These are phyloP conservation scores for Festucalex cinctus DNA, from an alignment of 2,113 vertebrate species.

Conservation along the genomic window DNA sequence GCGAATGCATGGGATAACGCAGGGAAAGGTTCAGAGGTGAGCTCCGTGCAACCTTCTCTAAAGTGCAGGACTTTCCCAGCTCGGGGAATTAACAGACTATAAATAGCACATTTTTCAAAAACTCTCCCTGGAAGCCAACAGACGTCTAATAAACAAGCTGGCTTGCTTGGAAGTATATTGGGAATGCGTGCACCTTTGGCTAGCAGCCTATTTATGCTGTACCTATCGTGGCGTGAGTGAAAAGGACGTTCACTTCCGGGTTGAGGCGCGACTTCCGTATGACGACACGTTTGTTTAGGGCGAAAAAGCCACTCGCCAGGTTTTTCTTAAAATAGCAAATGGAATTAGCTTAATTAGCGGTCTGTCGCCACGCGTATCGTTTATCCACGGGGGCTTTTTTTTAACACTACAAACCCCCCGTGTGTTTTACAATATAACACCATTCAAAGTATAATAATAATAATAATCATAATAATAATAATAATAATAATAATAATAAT, in stretches of 20 bases:
- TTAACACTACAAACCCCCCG: not conserved
- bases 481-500: too few relatives aligned
- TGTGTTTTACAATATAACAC: not conserved
- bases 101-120: conserved; percentile 14
- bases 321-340: conserved; percentile 15
- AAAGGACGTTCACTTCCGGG: conserved; percentile 16
- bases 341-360: conserved; percentile 31
- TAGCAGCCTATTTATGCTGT: not conserved
- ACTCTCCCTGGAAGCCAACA: conserved; percentile 16
- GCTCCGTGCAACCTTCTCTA: not conserved
- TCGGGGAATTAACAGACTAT: conserved; percentile 23
- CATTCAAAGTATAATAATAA: too few relatives aligned
- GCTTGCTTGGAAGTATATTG: not conserved
- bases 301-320: conserved; percentile 32
- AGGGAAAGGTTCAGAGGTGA: not conserved
- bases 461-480: fast-evolving
- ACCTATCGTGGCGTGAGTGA: not conserved
- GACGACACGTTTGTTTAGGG: not conserved
- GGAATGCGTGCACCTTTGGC: not conserved
- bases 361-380: conserved; percentile 51
- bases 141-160: conserved; percentile 16
- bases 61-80: conserved; percentile 38
- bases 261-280: not conserved
- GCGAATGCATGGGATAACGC: not conserved
- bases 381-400: conserved; percentile 12